Evolutionary conservation across 2,113 vertebrate genomes (phyloP), one percentile per base, ranked within the genome.

Genomic region (Oncorhynchus keta): DNA sequence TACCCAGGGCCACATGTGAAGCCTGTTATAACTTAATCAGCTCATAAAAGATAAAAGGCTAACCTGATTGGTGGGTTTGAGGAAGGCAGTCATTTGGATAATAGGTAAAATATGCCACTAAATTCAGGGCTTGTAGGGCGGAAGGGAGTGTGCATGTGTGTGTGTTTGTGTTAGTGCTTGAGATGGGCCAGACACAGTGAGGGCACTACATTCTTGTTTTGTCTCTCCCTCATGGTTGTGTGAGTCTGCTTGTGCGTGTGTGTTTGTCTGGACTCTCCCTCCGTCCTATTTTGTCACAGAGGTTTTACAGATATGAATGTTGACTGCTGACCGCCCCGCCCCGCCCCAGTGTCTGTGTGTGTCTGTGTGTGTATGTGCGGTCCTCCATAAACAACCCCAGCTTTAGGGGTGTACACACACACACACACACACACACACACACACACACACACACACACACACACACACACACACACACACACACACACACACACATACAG

Each of bases 11-110:
- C 81, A 86, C 90, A 92, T 92, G 91, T 93, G 92, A 92, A 86
- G 90, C 90, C 92, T 90, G 90, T 94, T 93, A 93, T 93, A 93
- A 93, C 88, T 92, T 94, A 93, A 93, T 94, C 92, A 94, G 92
- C 86, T 90, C 81, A 89, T 93, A 92, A 94, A 94, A 94, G 89
- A 94, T 93, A 83, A 94, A 94, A 93, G 8, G 75, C 67, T 84
- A 76, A 72, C 16, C 79, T 90, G 91, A 94, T 93, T 94, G 92
- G 89, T 45, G 39, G 39, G 39, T 45, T 93, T 93, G 89, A 89
- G 89, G 90, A 93, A 94, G 89, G 91, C 90, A 93, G 81, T 93
- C 91, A 93, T 93, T 93, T 93, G 92, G 91, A 93, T 93, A 93
- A 94, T 93, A 91, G 84, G 90, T 92, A 85, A 94, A 93, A 93